Evolutionary conservation across 2,888 invertebrate genomes (phyloP).

Genomic region (Margaritifera margaritifera): DNA sequence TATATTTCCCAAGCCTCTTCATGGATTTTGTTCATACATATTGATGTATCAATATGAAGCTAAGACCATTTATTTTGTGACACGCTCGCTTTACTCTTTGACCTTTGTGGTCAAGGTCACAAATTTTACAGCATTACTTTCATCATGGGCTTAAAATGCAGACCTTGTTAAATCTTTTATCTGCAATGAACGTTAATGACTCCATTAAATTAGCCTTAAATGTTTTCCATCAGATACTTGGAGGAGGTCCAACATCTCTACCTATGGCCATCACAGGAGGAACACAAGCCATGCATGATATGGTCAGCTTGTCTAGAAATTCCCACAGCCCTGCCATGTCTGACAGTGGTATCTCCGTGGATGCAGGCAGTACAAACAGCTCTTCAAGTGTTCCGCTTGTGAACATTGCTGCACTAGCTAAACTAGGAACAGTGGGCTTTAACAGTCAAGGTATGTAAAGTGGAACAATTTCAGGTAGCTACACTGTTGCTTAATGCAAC

Average conservation of each 20-base stretch:
- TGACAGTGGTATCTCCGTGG: slow-evolving; percentile 72
- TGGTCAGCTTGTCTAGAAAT: slow-evolving; percentile 60
- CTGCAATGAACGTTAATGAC: slow-evolving; percentile 16
- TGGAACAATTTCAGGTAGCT: slow-evolving; percentile 2
- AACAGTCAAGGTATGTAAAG: slow-evolving; percentile 74
- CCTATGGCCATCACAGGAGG: slow-evolving; percentile 5
- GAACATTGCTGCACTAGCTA: slow-evolving; percentile 91
- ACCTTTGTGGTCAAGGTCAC: too few species aligned
- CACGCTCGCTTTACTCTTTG: too few species aligned
- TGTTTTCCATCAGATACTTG: slow-evolving; percentile 8
- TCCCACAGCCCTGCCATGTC: slow-evolving; percentile 72
- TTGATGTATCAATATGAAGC: too few species aligned
- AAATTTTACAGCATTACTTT: too few species aligned
- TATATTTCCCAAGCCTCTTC: too few species aligned
- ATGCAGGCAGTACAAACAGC: slow-evolving; percentile 66
- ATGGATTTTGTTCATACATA: too few species aligned
- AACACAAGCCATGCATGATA: slow-evolving; percentile 31
- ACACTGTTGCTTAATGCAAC: too few species aligned
- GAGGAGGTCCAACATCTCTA: slow-evolving; percentile 9
- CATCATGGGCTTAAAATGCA: too few species aligned
- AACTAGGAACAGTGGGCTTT: slow-evolving; percentile 80
- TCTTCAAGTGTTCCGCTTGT: slow-evolving; percentile 78
- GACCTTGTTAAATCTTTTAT: slow-evolving; percentile 3
- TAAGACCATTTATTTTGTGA: too few species aligned
- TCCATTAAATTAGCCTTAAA: slow-evolving; percentile 11